These are phyloP conservation scores for Aphelocoma californica DNA, from an alignment of 2,797 vertebrate genomes.

Conservation along the genomic window DNA sequence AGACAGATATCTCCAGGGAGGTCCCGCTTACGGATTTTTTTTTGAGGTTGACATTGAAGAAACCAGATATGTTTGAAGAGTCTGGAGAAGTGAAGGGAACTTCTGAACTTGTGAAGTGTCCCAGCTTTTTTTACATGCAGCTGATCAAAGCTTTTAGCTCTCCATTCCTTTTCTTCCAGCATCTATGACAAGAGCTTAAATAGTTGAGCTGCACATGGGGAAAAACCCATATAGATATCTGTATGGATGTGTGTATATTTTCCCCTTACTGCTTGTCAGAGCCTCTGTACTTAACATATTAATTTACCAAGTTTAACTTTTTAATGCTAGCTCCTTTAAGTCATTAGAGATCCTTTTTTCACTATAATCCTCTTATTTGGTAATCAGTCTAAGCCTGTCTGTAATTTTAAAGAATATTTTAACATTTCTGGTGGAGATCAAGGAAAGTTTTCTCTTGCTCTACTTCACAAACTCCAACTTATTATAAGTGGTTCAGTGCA, in stretches of 20 bases:
- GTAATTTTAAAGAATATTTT: not conserved
- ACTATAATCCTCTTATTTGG: conserved; percentile 64
- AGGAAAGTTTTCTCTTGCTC: conserved; percentile 45
- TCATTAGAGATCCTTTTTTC: conserved; percentile 24
- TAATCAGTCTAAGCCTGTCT: conserved; percentile 51
- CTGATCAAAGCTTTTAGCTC: conserved; percentile 56
- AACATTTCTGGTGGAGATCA: conserved; percentile 30
- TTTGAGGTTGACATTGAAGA: not conserved
- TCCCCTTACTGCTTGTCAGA: conserved; percentile 22
- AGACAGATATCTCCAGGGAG: not conserved
- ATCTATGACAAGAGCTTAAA: conserved; percentile 57
- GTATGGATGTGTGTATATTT: not conserved
- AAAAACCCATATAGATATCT: not conserved
- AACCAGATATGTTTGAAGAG: not conserved
- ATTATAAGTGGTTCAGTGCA: not conserved
- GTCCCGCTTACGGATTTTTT: not conserved
- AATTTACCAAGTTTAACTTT: conserved; percentile 52
- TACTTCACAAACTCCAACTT: conserved; percentile 27
- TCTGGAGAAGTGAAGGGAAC: not conserved
- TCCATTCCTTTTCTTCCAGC: not conserved
- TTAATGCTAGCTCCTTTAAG: conserved; percentile 39
- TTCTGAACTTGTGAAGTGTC: conserved; percentile 20
- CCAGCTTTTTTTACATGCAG: not conserved
- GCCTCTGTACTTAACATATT: conserved; percentile 36
- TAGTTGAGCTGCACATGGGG: not conserved